Evolutionary conservation across 2,113 vertebrate genomes (phyloP).

Genomic region (Podocnemis expansa): DNA sequence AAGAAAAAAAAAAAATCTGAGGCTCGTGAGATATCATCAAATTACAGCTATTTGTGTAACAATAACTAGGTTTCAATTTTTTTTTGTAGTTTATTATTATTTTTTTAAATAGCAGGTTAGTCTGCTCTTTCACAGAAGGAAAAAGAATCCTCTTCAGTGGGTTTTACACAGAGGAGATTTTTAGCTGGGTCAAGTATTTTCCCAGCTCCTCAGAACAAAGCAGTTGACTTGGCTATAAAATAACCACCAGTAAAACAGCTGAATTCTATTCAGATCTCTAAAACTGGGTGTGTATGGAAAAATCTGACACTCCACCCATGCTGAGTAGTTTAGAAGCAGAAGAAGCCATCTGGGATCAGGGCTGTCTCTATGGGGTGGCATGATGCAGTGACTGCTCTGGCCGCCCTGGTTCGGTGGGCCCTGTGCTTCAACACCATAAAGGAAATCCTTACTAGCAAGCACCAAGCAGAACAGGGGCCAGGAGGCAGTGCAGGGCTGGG

Average conservation of each 20-base stretch:
- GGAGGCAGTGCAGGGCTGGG: too few relatives aligned
- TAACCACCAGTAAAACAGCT: neutral
- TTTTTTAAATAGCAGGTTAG: slow-evolving; percentile 40
- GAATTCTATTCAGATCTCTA: slow-evolving; percentile 51
- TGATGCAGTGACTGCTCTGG: too few relatives aligned
- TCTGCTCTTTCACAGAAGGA: neutral
- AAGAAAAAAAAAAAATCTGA: slow-evolving; percentile 1
- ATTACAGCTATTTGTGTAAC: neutral
- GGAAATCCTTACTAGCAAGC: too few relatives aligned
- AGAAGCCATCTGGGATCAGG: slow-evolving; percentile 31
- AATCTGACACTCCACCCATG: slow-evolving; percentile 12
- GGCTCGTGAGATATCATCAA: slow-evolving; percentile 12
- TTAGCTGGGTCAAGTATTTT: slow-evolving; percentile 37
- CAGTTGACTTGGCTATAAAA: slow-evolving; percentile 12
- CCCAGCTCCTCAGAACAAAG: slow-evolving; percentile 52
- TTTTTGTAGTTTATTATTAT: neutral
- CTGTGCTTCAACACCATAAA: too few relatives aligned
- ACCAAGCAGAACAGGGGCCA: too few relatives aligned
- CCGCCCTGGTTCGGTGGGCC: too few relatives aligned
- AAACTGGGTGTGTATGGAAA: slow-evolving; percentile 40
- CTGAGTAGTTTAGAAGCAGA: neutral
- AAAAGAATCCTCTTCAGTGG: slow-evolving; percentile 16
- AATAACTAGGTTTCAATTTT: neutral
- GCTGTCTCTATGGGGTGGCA: too few relatives aligned
- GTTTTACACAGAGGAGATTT: slow-evolving; percentile 15